Percentiles rank a stretch among this genome's conserved stretches.
phyloP scores from a whole-genome alignment of 2,797 vertebrate genomes.

The Orestias chungarensis region DNA sequence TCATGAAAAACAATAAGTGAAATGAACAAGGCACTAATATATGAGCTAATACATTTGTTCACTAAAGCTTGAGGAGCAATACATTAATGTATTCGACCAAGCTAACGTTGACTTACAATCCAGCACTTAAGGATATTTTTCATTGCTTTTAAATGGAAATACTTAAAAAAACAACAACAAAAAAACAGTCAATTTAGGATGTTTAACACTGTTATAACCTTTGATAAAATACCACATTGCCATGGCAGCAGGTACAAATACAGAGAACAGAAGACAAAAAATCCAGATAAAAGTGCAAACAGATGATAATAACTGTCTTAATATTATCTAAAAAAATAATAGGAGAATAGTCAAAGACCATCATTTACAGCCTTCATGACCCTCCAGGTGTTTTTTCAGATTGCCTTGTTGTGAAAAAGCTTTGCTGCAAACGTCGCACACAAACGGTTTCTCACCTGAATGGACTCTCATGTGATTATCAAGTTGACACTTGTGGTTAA shows the following conservation, averaged over 20 bases:
- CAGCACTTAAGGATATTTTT: too few species aligned
- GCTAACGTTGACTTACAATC: too few species aligned
- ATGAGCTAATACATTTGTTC: too few species aligned
- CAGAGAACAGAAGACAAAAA: neutral
- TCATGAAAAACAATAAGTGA: too few species aligned
- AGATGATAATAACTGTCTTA: neutral
- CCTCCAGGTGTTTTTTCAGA: conserved; percentile 3
- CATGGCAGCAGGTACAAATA: neutral
- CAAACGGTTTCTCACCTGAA: conserved; percentile 3
- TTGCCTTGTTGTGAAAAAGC: neutral
- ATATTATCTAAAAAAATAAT: neutral
- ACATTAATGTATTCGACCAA: too few species aligned
- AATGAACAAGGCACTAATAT: too few species aligned
- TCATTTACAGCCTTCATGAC: neutral
- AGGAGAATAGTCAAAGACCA: neutral
- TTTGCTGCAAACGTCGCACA: neutral
- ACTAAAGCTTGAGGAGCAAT: too few species aligned
- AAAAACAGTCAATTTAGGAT: too few species aligned
- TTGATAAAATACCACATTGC: too few species aligned
- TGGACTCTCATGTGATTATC: conserved; percentile 7
- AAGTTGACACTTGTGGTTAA: conserved; percentile 7
- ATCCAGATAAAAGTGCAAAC: neutral
- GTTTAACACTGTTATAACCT: too few species aligned
- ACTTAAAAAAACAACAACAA: too few species aligned
- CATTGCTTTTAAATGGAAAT: too few species aligned